Conservation (phyloP, 2,797 vertebrate genomes). For the Danio jaintianensis region DNA sequence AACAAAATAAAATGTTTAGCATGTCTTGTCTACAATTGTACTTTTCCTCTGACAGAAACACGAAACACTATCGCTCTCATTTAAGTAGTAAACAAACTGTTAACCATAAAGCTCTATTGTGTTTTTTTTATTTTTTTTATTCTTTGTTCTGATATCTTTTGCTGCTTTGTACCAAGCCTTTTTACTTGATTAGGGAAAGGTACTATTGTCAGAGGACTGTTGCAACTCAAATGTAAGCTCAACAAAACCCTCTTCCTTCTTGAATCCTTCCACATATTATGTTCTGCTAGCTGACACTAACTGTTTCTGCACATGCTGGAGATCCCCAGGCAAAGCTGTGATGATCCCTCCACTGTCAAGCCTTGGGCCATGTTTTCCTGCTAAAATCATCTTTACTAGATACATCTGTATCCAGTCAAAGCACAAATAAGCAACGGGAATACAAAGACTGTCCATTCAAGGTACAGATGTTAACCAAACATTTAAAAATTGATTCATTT, state of each 20-base stretch:
- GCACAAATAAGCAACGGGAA: constrained; percentile 57
- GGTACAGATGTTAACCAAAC: not conserved
- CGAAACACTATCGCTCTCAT: not conserved
- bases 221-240: constrained; percentile 63
- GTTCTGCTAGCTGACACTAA: constrained; percentile 60
- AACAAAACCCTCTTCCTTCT: constrained; percentile 61
- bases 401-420: constrained; percentile 60
- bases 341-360: constrained; percentile 64
- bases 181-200: not conserved
- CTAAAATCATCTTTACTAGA: constrained; percentile 66
- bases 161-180: not conserved
- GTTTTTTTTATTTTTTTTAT: too few relatives aligned
- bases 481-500: not conserved
- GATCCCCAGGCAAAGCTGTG: constrained; percentile 59
- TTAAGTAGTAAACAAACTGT: not conserved
- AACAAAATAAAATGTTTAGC: not conserved
- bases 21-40: not conserved
- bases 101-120: not conserved
- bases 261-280: constrained; percentile 62
- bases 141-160: not conserved
- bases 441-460: not conserved
- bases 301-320: constrained; percentile 57
- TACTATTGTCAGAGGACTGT: constrained; percentile 45
- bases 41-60: not conserved
- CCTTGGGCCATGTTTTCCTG: constrained; percentile 68